Evolutionary conservation across 92 coral and sea anemone genomes (phyloP).

Genomic region (Galaxea fascicularis): DNA sequence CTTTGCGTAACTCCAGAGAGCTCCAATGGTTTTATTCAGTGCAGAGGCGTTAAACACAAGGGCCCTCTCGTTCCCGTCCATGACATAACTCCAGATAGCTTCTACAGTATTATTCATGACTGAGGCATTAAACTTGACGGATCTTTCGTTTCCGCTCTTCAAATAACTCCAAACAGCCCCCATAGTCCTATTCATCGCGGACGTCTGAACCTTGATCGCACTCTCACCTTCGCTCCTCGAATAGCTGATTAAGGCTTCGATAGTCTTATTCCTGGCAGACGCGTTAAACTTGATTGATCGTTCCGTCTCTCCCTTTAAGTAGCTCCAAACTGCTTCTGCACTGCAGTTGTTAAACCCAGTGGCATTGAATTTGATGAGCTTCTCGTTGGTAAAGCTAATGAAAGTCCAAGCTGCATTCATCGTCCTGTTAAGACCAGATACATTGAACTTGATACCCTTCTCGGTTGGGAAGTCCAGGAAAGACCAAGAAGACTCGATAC

Average conservation of each 20-base stretch:
- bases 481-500: constrained; percentile 65
- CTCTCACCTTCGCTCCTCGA: constrained; percentile 47
- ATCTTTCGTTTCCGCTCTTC: constrained; percentile 48
- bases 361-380: constrained; percentile 77
- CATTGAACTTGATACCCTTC: constrained; percentile 84
- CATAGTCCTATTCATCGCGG: constrained; percentile 54
- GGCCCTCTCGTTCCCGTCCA: constrained; percentile 58
- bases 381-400: constrained; percentile 62
- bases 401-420: constrained; percentile 69
- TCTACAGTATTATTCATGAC: constrained; percentile 68
- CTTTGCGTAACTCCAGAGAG: constrained; percentile 61
- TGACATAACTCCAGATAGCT: constrained; percentile 63
- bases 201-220: constrained; percentile 72
- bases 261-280: constrained; percentile 51
- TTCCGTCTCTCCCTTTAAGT: constrained; percentile 43
- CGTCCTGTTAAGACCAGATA: constrained; percentile 71
- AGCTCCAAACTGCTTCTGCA: constrained; percentile 65
- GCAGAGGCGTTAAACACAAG: constrained; percentile 77
- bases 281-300: constrained; percentile 74
- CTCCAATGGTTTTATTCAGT: constrained; percentile 66
- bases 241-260: constrained; percentile 61
- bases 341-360: constrained; percentile 62
- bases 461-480: constrained; percentile 55
- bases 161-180: constrained; percentile 66
- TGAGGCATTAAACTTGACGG: constrained; percentile 70